phyloP scores from a whole-genome alignment of 2,888 invertebrate species.

The Caenorhabditis angaria region DNA sequence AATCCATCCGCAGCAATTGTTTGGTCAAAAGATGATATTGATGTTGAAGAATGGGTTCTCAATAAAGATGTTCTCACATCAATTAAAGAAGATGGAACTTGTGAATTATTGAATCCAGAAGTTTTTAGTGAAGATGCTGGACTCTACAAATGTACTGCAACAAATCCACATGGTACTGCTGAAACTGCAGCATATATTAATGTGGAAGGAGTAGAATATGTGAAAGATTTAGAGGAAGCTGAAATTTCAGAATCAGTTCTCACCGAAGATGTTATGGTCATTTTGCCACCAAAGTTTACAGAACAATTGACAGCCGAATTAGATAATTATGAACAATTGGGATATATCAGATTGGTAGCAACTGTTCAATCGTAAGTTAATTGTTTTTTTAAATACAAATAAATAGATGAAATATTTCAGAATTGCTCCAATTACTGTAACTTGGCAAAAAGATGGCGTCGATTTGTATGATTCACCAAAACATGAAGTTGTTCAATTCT shows the following conservation, averaged over 20 bases:
- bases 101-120: slow-evolving; percentile 57
- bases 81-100: slow-evolving; percentile 52
- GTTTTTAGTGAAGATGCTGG: slow-evolving; percentile 54
- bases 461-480: slow-evolving; percentile 45
- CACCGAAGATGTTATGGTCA: slow-evolving; percentile 30
- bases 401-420: too few species aligned
- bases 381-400: too few species aligned
- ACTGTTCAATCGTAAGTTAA: slow-evolving; percentile 42
- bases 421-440: slow-evolving; percentile 45
- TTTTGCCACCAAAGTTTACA: slow-evolving; percentile 56
- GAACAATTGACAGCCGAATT: slow-evolving; percentile 52
- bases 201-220: slow-evolving; percentile 46
- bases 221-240: slow-evolving; percentile 55
- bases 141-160: slow-evolving; percentile 59
- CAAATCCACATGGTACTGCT: slow-evolving; percentile 58
- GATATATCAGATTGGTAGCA: slow-evolving; percentile 55
- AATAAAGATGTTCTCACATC: slow-evolving; percentile 53
- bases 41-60: slow-evolving; percentile 58
- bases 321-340: slow-evolving; percentile 46
- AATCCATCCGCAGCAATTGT: slow-evolving; percentile 56
- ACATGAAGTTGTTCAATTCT: slow-evolving; percentile 55
- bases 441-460: slow-evolving; percentile 54
- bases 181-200: slow-evolving; percentile 59
- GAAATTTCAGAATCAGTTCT: slow-evolving; percentile 48
- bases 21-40: slow-evolving; percentile 62